Percentiles rank a stretch among this genome's conserved stretches.
Conservation (phyloP, 1,140 invertebrate genomes). For the Hermetia illucens region DNA sequence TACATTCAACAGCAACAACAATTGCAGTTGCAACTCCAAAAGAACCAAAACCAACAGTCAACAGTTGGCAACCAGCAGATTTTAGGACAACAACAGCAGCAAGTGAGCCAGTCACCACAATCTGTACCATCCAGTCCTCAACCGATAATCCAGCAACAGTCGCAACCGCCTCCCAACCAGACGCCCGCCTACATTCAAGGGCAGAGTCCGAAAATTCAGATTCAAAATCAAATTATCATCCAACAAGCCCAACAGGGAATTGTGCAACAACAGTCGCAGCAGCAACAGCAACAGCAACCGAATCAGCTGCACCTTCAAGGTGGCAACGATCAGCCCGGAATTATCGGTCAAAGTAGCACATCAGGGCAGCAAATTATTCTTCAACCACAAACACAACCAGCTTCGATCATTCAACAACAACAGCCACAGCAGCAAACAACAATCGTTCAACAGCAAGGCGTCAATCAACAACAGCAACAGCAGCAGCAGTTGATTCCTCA, state of each 20-base stretch:
- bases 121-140: no score
- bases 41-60: constrained; percentile 4
- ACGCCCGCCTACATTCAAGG: neutral
- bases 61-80: constrained; percentile 1
- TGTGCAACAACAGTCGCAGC: constrained; percentile 13
- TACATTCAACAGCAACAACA: constrained; percentile 10
- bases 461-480: constrained; percentile 8
- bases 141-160: constrained; percentile 2
- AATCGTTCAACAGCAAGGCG: constrained; percentile 8
- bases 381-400: constrained; percentile 20
- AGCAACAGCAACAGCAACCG: constrained; percentile 12
- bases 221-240: constrained; percentile 5
- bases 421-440: constrained; percentile 10
- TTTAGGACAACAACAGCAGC: constrained; percentile 17
- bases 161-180: constrained; percentile 5
- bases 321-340: no score
- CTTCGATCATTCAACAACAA: constrained; percentile 19
- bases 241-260: constrained; percentile 10
- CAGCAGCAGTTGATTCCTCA: constrained; percentile 7
- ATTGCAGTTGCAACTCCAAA: constrained; percentile 20
- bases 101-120: constrained; percentile 17
- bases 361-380: constrained; percentile 1
- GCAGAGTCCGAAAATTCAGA: constrained; percentile 1
- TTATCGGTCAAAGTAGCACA: neutral
- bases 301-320: no score